Percentiles rank a stretch among this genome's conserved stretches.
Conservation (phyloP, 2,888 invertebrate genomes). For the Onchidella celtica region DNA sequence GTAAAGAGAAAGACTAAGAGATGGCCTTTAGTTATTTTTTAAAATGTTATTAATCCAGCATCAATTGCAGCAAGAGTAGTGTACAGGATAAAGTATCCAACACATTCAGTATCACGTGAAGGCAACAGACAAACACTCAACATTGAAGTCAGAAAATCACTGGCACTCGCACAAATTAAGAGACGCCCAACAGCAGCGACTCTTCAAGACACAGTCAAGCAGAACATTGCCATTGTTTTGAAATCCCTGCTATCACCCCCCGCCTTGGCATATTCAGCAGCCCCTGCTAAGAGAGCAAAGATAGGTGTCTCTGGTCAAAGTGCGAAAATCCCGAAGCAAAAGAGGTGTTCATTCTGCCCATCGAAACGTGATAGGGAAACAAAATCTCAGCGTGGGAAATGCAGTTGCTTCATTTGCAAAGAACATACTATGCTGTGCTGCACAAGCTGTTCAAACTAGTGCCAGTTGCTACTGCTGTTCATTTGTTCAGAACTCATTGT, state of each 20-base stretch:
- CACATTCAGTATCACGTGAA: neutral
- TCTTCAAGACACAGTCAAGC: conserved; percentile 2
- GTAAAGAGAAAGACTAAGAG: conserved; percentile 41
- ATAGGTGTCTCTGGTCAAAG: neutral
- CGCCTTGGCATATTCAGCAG: neutral
- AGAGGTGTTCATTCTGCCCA: conserved; percentile 5
- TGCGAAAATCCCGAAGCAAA: neutral
- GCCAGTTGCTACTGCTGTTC: neutral
- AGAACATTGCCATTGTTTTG: neutral
- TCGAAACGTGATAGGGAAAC: neutral
- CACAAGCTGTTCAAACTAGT: neutral
- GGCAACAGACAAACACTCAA: neutral
- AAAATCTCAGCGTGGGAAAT: neutral
- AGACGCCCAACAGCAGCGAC: neutral
- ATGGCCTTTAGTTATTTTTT: conserved; percentile 54
- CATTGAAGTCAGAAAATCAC: neutral
- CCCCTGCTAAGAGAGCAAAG: neutral
- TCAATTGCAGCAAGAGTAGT: conserved; percentile 52
- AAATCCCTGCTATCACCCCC: neutral
- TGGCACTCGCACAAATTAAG: neutral
- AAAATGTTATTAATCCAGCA: conserved; percentile 54
- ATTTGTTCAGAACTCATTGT: neutral
- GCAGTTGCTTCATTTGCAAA: conserved; percentile 4
- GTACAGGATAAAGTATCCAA: conserved; percentile 46
- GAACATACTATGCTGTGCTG: conserved; percentile 24